phyloP scores from a whole-genome alignment of 1,140 invertebrate species.

The Homarus americanus region DNA sequence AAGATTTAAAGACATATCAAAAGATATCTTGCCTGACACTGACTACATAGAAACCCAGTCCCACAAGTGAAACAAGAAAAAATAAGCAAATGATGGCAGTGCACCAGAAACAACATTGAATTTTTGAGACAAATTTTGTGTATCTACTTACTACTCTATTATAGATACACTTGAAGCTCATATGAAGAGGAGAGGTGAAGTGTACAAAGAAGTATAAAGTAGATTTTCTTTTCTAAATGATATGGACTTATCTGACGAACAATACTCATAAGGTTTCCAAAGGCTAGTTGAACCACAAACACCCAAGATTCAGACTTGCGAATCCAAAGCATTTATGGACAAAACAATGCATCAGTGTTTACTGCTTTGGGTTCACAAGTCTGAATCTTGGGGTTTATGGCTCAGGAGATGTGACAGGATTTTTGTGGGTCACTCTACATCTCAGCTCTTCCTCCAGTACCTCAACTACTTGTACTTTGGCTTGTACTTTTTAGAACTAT shows the following conservation, averaged over 20 bases:
- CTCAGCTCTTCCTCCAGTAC: too few species aligned
- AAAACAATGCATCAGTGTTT: too few species aligned
- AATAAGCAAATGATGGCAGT: background rate
- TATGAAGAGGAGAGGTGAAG: background rate
- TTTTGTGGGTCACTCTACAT: too few species aligned
- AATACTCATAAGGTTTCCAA: too few species aligned
- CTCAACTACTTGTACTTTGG: too few species aligned
- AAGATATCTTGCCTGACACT: background rate
- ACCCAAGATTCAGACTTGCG: too few species aligned
- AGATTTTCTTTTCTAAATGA: background rate
- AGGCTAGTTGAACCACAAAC: too few species aligned
- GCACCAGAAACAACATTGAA: background rate
- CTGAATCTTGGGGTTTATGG: too few species aligned
- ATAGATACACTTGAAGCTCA: background rate
- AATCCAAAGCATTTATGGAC: too few species aligned
- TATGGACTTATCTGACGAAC: background rate
- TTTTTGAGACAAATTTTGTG: background rate
- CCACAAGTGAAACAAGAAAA: background rate
- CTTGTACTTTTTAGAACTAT: too few species aligned
- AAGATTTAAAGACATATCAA: background rate
- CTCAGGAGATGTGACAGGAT: too few species aligned
- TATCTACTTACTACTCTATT: background rate
- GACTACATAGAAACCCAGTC: background rate
- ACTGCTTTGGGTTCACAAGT: too few species aligned
- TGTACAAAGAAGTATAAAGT: background rate